These are phyloP conservation scores for Amazona guildingii DNA, from an alignment of 2,113 vertebrate species.

Conservation along the genomic window DNA sequence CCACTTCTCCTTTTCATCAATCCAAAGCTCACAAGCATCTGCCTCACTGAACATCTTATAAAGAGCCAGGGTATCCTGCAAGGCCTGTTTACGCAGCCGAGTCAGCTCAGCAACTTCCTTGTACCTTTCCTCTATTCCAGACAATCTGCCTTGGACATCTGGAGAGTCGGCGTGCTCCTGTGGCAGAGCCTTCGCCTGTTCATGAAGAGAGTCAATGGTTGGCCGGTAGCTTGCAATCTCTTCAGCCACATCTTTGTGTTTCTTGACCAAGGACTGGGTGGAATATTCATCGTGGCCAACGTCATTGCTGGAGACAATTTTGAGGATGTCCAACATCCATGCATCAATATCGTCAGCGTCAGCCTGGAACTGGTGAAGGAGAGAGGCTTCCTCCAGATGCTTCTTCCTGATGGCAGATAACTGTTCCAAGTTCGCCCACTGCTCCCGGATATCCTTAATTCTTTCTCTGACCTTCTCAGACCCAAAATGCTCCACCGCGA, in stretches of 20 bases:
- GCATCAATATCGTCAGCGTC: slow-evolving; percentile 91
- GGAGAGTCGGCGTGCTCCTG: slow-evolving; percentile 76
- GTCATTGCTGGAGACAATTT: slow-evolving; percentile 90
- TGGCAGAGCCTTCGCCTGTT: slow-evolving; percentile 83
- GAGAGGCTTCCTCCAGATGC: slow-evolving; percentile 85
- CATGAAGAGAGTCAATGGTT: slow-evolving; percentile 86
- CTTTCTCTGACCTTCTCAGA: slow-evolving; percentile 88
- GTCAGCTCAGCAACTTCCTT: slow-evolving; percentile 90
- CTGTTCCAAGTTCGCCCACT: slow-evolving; percentile 90
- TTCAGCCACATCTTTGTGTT: slow-evolving; percentile 91
- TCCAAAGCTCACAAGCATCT: slow-evolving; percentile 93
- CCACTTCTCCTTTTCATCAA: slow-evolving; percentile 98
- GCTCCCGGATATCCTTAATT: slow-evolving; percentile 84
- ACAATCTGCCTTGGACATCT: slow-evolving; percentile 82
- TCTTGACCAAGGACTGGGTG: slow-evolving; percentile 92
- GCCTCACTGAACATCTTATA: slow-evolving; percentile 97
- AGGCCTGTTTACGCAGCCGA: slow-evolving; percentile 89
- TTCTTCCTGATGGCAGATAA: slow-evolving; percentile 85
- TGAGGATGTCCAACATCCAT: slow-evolving; percentile 93
- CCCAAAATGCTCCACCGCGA: slow-evolving; percentile 86
- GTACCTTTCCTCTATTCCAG: slow-evolving; percentile 94
- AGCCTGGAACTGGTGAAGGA: slow-evolving; percentile 91
- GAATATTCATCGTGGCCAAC: slow-evolving; percentile 96
- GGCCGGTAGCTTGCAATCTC: slow-evolving; percentile 89
- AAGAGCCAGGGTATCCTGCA: slow-evolving; percentile 94